Evolutionary conservation across 2,888 invertebrate genomes (phyloP).

Genomic region (Drosophila paracracens): DNA sequence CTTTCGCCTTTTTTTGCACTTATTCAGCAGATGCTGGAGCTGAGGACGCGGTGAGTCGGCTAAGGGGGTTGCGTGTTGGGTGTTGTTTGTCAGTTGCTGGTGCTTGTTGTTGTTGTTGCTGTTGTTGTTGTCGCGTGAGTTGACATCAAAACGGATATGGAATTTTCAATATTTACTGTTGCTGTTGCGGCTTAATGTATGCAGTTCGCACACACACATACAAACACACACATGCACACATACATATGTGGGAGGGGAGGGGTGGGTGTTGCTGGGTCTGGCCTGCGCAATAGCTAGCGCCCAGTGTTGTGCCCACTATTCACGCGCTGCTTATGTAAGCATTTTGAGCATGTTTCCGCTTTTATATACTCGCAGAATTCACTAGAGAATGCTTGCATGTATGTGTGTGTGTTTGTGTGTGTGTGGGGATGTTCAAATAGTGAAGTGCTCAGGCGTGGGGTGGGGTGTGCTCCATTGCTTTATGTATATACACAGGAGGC

Average conservation of each 20-base stretch:
- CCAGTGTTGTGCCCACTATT: conserved; percentile 37
- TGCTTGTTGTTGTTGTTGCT: conserved; percentile 10
- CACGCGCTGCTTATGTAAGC: conserved; percentile 71
- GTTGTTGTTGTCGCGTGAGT: conserved; percentile 52
- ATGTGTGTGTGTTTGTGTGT: background rate
- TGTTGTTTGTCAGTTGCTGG: conserved; percentile 47
- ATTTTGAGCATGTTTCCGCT: conserved; percentile 77
- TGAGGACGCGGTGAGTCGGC: background rate
- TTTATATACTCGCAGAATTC: conserved; percentile 67
- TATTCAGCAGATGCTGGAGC: background rate
- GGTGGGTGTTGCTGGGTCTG: conserved; percentile 2
- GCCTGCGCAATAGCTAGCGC: conserved; percentile 52
- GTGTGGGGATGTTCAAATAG: background rate
- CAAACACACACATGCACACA: conserved; percentile 6
- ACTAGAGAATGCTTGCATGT: conserved; percentile 26
- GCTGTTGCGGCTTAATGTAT: conserved; percentile 67
- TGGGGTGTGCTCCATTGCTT: background rate
- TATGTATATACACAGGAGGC: conserved; percentile 1
- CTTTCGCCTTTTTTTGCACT: conserved; percentile 2
- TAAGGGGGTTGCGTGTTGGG: conserved; percentile 7
- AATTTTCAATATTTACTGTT: conserved; percentile 78
- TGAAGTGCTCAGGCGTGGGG: background rate
- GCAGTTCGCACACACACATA: conserved; percentile 46
- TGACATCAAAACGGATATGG: conserved; percentile 76
- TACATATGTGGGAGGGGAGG: background rate